Base-by-base conservation (phyloP, 2,113 vertebrate species). In the Rhineura floridana region DNA sequence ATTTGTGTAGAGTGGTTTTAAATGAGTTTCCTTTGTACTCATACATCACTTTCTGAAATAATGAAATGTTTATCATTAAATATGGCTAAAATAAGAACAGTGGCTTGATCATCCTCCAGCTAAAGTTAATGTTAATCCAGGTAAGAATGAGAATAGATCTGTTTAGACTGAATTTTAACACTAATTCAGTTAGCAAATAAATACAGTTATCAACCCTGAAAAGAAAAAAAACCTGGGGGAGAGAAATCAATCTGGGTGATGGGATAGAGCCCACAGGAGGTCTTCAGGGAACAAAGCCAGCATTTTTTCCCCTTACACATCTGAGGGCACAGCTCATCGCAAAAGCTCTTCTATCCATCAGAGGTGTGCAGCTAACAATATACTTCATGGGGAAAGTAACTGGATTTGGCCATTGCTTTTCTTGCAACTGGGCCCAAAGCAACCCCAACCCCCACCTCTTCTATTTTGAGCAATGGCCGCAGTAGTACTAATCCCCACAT, bases 51-150 rank as follows among this genome's bases (percentile, higher is more conserved):
- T 96, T 95, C 88, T 92, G 93, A 97, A 96, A 97, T 96, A 96
- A 96, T 96, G 95, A 96, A 89, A 95, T 96, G 96, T 95, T 97
- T 97, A 96, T 94, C 94, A 95, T 97, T 95, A 97, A 97, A 97
- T 97, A 97, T n/a, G 95, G 94, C 92, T 93, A 92, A 95, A 95
- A 85, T 89, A 94, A 95, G 95, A 96, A 90, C 91, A 97, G 96
- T 95, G 96, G 96, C 93, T 96, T 96, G 95, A 97, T 96, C 95
- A 93, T 96, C 96, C 93, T 95, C 92, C 93, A 94, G 95, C 95
- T 93, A 90, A 92, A 96, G 92, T 92, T 94, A 96, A 36, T 93
- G 91, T 92, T 95, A 96, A 94, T 95, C 94, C 95, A 94, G 94
- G 94, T 91, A 93, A 95, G 91, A 91, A 91, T 84, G 94, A 93